Conservation (phyloP, 2,797 vertebrate genomes). For the Bovichtus variegatus region DNA sequence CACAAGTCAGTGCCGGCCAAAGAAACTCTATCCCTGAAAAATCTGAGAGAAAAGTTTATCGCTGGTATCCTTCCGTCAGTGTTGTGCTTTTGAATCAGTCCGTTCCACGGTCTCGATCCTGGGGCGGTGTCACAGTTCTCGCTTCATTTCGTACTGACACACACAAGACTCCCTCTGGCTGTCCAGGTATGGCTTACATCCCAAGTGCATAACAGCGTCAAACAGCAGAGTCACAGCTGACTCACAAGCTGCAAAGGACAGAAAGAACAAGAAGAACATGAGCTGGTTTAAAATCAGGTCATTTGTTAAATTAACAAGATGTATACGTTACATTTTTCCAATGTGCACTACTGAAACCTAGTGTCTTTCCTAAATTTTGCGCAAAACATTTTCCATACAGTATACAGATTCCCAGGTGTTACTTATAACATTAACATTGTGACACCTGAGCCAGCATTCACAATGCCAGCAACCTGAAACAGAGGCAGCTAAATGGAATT, state of each 20-base stretch:
- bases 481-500: neutral
- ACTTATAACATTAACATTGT: neutral
- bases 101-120: neutral
- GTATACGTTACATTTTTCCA: too few relatives aligned
- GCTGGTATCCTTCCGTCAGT: conserved; percentile 3
- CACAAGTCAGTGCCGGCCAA: conserved; percentile 10
- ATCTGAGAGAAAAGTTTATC: conserved; percentile 15
- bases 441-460: neutral
- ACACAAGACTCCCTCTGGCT: conserved; percentile 93
- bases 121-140: conserved; percentile 87
- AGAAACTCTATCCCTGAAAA: conserved; percentile 54
- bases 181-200: conserved; percentile 98
- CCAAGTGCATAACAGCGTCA: conserved; percentile 95
- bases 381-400: neutral
- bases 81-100: conserved; percentile 18
- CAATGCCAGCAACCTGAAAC: neutral
- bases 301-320: neutral
- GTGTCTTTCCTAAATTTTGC: too few relatives aligned
- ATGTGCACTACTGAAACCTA: neutral
- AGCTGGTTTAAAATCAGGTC: neutral
- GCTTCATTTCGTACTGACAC: conserved; percentile 91
- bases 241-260: conserved; percentile 89
- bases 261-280: neutral
- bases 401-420: neutral
- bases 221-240: conserved; percentile 93